Evolutionary conservation across 2,888 invertebrate genomes (phyloP).

Genomic region (Phyllotreta cruciferae): DNA sequence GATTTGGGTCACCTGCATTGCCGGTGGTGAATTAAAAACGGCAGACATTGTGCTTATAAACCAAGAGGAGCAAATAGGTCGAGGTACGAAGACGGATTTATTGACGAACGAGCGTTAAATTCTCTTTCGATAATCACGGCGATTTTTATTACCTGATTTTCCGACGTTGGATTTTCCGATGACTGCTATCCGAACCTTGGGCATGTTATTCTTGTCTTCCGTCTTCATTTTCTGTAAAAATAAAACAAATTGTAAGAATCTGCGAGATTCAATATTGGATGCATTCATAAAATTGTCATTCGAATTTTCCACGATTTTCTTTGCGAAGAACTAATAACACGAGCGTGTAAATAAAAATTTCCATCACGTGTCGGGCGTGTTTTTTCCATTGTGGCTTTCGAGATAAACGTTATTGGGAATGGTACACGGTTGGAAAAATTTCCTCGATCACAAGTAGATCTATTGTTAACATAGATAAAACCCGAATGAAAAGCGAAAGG

Average conservation of each 20-base stretch:
- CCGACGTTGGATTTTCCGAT: slow-evolving; percentile 80
- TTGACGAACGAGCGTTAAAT: background rate
- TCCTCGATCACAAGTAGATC: too few species aligned
- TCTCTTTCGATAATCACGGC: background rate
- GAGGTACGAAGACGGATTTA: background rate
- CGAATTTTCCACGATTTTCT: too few species aligned
- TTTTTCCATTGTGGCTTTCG: background rate
- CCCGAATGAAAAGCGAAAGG: too few species aligned
- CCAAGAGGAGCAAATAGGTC: slow-evolving; percentile 2
- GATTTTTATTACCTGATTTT: slow-evolving; percentile 70
- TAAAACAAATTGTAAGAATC: slow-evolving; percentile 1
- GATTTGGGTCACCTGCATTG: slow-evolving; percentile 9
- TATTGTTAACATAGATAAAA: too few species aligned
- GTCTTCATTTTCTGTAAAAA: slow-evolving; percentile 63
- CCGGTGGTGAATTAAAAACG: slow-evolving; percentile 8
- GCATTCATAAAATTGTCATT: background rate
- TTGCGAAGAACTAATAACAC: too few species aligned
- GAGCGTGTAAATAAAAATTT: too few species aligned
- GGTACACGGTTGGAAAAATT: too few species aligned
- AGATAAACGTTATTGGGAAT: slow-evolving; percentile 3
- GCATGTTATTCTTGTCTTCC: slow-evolving; percentile 70
- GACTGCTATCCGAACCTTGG: slow-evolving; percentile 76
- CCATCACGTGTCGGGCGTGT: too few species aligned
- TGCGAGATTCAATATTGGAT: background rate
- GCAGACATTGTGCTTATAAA: slow-evolving; percentile 2